Evolutionary conservation across 2,888 invertebrate genomes (phyloP), one percentile per base, ranked within the genome.

Genomic region (Protophormia terraenovae): DNA sequence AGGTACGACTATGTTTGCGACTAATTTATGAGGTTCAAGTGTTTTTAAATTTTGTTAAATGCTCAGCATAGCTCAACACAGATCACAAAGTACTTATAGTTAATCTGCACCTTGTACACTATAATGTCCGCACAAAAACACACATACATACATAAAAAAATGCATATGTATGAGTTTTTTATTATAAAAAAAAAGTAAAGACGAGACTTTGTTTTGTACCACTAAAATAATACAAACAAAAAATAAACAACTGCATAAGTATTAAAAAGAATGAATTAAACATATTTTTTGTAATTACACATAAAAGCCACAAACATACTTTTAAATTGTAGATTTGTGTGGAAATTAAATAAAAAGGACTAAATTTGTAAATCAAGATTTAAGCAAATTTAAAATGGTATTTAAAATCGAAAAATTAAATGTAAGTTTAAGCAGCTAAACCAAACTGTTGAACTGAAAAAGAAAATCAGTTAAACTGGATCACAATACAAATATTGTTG

Each of bases 1-100:
- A 62, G 55, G 8, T 58, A 45, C 77, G 45, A 58, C 58, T 58
- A 55, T 81, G 78, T 71, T 78, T 82, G 50, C 82, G 82, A 78
- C 85, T 85, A 85, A 85, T 85, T 85, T 85, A 85, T 82, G 82
- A 78, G 82, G 85, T 85, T 82, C 73, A 85, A 85, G 85, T 82
- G 85, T 78, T 85, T 85, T 82, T 78, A 78, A 78, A 78, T 82
- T 81, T 82, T 69, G 84, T 85, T 85, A 85, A 85, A 82, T 73
- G 69, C 69, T 78, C 72, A 80, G 66, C 47, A 80, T 80, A 80
- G 76, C 80, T 84, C 81, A 85, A 75, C 84, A 75, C 62, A 85
- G 85, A 82, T 85, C 85, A 85, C 67, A 72, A 81, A 78, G 78
- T 82, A 58, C 58, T 82, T 82, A 75, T 55, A 71, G 78, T 82